Evolutionary conservation across 2,113 vertebrate species (phyloP), one percentile per base, ranked within the genome.

Genomic region (Sceloporus tristichus): DNA sequence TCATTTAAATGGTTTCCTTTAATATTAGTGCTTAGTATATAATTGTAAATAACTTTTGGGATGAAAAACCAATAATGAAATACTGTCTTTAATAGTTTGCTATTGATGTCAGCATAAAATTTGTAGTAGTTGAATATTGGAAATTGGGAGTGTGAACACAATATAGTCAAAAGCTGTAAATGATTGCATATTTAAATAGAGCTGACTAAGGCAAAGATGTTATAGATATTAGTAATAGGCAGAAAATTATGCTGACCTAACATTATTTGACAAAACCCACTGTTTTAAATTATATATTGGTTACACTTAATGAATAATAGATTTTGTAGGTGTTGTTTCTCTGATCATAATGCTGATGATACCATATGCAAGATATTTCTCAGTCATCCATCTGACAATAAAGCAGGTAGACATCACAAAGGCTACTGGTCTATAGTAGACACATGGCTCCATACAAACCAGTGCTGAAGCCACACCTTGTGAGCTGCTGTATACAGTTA

Each of bases 41-140:
- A 98, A 98, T 99, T 99, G 98, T 99, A 99, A 99, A 99, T 99
- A 99, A 99, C 98, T 98, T 98, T 98, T 97, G 98, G 98, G 98
- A 98, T 98, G 98, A 99, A 98, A 98, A 99, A 98, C 98, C 98
- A 99, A 99, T 99, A 99, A 99, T 99, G 99, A 99, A 99, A 99
- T 99, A 99, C 98, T 99, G 98, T 98, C 98, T 99, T 99, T 99
- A 99, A 99, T 99, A 99, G 98, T 98, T 98, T 98, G 98, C 97
- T 98, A 99, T 99, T 99, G 98, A 99, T 99, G 99, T 99, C 99
- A 99, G 99, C 99, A 99, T 98, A 99, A 99, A 99, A 98, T 98
- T 98, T 98, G 98, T 98, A 98, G 97, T 98, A 96, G 98, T 98
- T 98, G 98, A 99, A 98, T 99, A 99, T 99, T 99, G 98, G 98